Conservation (phyloP, 92 coral and sea anemone species). For the Phenganax marumi region DNA sequence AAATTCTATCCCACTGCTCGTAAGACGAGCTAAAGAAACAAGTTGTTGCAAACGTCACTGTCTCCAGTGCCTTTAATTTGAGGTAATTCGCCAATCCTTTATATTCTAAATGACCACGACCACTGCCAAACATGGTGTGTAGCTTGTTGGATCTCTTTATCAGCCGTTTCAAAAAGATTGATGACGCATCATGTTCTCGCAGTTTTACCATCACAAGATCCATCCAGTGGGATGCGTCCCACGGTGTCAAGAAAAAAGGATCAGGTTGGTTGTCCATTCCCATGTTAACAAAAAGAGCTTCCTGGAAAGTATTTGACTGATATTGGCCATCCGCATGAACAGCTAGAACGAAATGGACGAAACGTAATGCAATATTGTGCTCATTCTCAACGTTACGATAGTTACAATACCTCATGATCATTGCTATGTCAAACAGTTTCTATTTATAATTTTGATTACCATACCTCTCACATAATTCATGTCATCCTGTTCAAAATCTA, state of each 20-base stretch:
- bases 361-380: no score
- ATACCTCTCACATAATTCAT: no score
- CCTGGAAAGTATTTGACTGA: constrained; percentile 14
- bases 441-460: no score
- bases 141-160: constrained; percentile 20
- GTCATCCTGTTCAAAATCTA: no score
- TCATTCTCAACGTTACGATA: no score
- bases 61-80: background rate
- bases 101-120: constrained; percentile 16
- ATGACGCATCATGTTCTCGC: background rate
- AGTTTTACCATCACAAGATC: background rate
- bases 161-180: background rate
- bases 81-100: constrained; percentile 5
- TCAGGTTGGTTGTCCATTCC: background rate
- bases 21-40: no score
- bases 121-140: constrained; percentile 4
- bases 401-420: no score
- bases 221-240: constrained; percentile 28
- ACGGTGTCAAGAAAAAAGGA: constrained; percentile 24
- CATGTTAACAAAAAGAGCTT: background rate
- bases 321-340: constrained; percentile 23
- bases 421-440: no score
- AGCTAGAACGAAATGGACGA: background rate
- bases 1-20: no score
- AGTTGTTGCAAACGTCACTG: no score